A percentile compares a stretch with the other conserved stretches of the same genome.
Conservation (phyloP, 2,113 vertebrate species). For the Perca flavescens region DNA sequence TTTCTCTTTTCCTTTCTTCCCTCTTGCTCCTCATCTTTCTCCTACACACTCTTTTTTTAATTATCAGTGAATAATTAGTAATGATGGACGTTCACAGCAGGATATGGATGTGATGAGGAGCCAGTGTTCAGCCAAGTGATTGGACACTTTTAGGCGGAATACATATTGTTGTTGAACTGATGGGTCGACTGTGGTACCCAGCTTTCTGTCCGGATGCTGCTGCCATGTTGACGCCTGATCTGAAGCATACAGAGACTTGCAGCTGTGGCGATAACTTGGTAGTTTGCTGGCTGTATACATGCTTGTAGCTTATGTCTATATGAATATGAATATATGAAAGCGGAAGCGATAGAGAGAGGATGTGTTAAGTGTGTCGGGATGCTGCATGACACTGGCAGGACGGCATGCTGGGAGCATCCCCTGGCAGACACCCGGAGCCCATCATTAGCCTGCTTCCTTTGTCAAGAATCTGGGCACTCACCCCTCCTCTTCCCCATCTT, state of each 20-base stretch:
- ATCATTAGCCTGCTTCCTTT: conserved; percentile 56
- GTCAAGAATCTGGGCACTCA: neutral
- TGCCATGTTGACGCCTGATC: neutral
- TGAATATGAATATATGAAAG: neutral
- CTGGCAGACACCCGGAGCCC: conserved; percentile 3
- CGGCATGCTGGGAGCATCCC: conserved; percentile 24
- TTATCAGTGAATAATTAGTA: neutral
- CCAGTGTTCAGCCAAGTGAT: neutral
- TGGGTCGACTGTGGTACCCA: neutral
- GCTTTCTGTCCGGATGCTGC: conserved; percentile 9
- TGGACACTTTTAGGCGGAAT: neutral
- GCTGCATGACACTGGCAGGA: conserved; percentile 6
- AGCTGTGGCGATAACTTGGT: neutral
- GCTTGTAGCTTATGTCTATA: neutral
- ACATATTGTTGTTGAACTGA: neutral
- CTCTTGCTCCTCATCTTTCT: neutral
- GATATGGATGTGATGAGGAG: neutral
- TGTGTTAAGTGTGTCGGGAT: neutral
- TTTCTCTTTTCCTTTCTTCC: neutral
- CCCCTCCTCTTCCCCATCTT: conserved; percentile 12
- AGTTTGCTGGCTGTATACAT: neutral
- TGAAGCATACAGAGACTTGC: neutral
- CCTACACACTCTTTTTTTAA: neutral
- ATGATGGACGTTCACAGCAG: neutral
- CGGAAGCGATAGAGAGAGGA: neutral